Percentiles rank a stretch among this genome's conserved stretches.
phyloP scores from a whole-genome alignment of 2,888 invertebrate species.

The Lumbricus terrestris region DNA sequence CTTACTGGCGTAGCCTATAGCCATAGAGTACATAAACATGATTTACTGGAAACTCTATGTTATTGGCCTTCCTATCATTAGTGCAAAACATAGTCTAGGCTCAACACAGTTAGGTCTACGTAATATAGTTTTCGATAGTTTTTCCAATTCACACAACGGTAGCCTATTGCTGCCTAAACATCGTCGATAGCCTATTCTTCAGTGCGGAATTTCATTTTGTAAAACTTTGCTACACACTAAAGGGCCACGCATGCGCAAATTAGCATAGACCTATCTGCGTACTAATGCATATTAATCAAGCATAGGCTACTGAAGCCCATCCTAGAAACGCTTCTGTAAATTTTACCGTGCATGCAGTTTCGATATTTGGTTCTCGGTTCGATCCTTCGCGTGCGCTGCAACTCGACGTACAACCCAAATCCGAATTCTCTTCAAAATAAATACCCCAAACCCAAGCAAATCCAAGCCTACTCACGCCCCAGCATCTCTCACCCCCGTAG shows the following conservation, averaged over 20 bases:
- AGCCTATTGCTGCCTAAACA: neutral
- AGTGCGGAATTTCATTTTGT: too few species aligned
- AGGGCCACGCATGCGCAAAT: too few species aligned
- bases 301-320: neutral
- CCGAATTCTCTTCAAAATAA: neutral
- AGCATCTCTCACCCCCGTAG: neutral
- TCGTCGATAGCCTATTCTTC: neutral
- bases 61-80: neutral
- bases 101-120: neutral
- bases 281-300: too few species aligned
- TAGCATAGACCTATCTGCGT: too few species aligned
- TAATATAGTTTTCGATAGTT: neutral
- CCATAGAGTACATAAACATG: too few species aligned
- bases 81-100: neutral
- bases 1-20: neutral
- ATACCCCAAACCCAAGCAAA: neutral
- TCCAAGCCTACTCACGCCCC: neutral
- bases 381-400: neutral
- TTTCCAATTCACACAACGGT: neutral
- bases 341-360: neutral
- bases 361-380: neutral
- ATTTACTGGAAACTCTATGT: neutral
- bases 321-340: neutral
- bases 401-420: neutral
- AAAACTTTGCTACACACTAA: too few species aligned